Evolutionary conservation across 2,797 vertebrate genomes (phyloP).

Genomic region (Pygocentrus nattereri): DNA sequence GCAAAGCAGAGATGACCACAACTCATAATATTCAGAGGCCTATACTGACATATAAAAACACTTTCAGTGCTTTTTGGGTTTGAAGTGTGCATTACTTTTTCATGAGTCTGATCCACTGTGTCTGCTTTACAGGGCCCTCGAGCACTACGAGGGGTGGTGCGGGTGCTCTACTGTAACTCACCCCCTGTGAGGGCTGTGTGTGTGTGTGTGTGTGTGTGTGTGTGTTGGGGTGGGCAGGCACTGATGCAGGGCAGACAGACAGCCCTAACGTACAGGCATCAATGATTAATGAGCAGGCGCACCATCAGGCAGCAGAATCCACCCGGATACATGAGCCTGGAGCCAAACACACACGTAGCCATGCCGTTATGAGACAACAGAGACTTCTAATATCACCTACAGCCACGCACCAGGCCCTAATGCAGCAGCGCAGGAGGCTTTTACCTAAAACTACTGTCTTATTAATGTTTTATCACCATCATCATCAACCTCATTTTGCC

Average conservation of each 20-base stretch:
- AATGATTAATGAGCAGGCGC: slow-evolving; percentile 56
- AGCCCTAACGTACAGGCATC: slow-evolving; percentile 52
- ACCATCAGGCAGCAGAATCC: slow-evolving; percentile 49
- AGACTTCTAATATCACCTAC: slow-evolving; percentile 36
- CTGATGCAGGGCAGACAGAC: slow-evolving; percentile 44
- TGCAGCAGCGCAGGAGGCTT: slow-evolving; percentile 7
- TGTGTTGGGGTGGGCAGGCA: background rate
- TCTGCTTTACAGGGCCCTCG: slow-evolving; percentile 39
- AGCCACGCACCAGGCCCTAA: slow-evolving; percentile 10
- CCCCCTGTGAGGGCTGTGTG: slow-evolving; percentile 10
- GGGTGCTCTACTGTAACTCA: slow-evolving; percentile 37
- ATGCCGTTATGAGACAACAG: slow-evolving; percentile 42
- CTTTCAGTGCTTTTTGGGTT: slow-evolving; percentile 22
- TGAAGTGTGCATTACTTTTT: slow-evolving; percentile 51
- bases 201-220: slow-evolving; percentile 27
- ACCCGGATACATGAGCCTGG: slow-evolving; percentile 49
- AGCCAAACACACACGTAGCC: slow-evolving; percentile 35
- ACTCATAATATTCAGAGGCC: background rate
- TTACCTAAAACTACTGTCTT: slow-evolving; percentile 2
- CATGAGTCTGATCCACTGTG: slow-evolving; percentile 38
- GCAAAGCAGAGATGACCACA: background rate
- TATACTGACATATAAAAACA: slow-evolving; percentile 21
- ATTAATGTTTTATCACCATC: slow-evolving; percentile 28
- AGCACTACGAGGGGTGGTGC: slow-evolving; percentile 24
- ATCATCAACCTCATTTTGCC: slow-evolving; percentile 29